Conservation (phyloP, 2,888 invertebrate genomes). For the Linnaemya tessellans region DNA sequence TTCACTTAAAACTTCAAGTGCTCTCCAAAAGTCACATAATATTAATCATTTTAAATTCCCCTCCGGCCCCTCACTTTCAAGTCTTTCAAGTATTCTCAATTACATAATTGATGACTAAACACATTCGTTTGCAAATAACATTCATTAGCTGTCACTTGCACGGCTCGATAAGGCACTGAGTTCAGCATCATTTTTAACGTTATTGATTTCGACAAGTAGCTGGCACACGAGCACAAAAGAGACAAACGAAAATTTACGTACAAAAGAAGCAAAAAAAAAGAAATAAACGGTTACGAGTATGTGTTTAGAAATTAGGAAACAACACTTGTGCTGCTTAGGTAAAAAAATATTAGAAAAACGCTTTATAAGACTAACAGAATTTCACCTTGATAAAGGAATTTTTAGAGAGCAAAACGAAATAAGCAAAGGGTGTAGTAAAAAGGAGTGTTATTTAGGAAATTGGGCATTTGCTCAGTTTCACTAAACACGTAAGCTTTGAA, state of each 20-base stretch:
- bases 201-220: constrained; percentile 44
- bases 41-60: neutral
- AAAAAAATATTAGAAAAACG: neutral
- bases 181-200: constrained; percentile 43
- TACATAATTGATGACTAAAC: constrained; percentile 69
- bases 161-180: constrained; percentile 6
- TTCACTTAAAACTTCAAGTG: constrained; percentile 31
- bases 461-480: too few relatives aligned
- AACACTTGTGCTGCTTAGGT: neutral
- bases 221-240: neutral
- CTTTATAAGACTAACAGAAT: constrained; percentile 5
- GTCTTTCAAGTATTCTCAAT: constrained; percentile 23
- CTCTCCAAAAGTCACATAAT: constrained; percentile 39
- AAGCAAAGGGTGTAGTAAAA: neutral
- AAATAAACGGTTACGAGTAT: neutral
- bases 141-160: constrained; percentile 69
- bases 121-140: constrained; percentile 57
- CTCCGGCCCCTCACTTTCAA: neutral
- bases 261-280: neutral
- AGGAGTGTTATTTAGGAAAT: constrained; percentile 4
- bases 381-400: neutral
- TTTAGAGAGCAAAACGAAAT: neutral
- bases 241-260: neutral
- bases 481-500: too few relatives aligned
- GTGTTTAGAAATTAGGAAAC: neutral